These are phyloP conservation scores for Sesia bembeciformis DNA, from an alignment of 2,888 invertebrate species.

Conservation along the genomic window DNA sequence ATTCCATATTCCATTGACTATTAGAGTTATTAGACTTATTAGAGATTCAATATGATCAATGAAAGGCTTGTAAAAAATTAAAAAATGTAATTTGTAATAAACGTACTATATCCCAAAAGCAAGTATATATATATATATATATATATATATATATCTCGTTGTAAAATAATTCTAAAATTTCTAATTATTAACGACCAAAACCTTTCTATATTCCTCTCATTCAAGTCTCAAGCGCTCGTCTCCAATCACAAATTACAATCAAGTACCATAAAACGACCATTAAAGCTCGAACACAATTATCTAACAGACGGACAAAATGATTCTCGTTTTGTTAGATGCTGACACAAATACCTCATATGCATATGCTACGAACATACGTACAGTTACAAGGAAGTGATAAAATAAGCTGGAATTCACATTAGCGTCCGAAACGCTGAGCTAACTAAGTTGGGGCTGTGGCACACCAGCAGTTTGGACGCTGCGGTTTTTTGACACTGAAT, in stretches of 20 bases:
- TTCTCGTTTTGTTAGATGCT: not conserved
- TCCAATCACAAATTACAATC: not conserved
- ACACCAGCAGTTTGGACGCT: conserved; percentile 25
- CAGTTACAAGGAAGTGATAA: conserved; percentile 39
- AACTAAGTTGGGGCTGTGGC: conserved; percentile 16
- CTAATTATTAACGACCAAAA: too few relatives aligned
- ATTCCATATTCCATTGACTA: too few relatives aligned
- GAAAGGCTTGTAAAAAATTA: too few relatives aligned
- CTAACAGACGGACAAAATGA: not conserved
- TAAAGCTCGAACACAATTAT: not conserved
- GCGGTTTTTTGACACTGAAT: conserved; percentile 5
- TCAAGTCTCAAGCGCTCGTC: not conserved
- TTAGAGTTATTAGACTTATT: too few relatives aligned
- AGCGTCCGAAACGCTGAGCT: conserved; percentile 25
- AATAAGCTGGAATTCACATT: conserved; percentile 40
- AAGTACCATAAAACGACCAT: not conserved
- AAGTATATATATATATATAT: too few relatives aligned
- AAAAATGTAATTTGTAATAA: too few relatives aligned
- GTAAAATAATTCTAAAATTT: too few relatives aligned
- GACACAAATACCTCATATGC: conserved; percentile 2
- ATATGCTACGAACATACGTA: conserved; percentile 13
- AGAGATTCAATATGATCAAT: too few relatives aligned
- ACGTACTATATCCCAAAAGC: too few relatives aligned
- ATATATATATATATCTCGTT: too few relatives aligned
- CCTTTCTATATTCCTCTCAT: too few relatives aligned